A percentile compares a stretch with the other conserved stretches of the same genome.
These are phyloP conservation scores for Cheumatopsyche charites DNA, from an alignment of 1,140 invertebrate genomes.

Conservation along the genomic window DNA sequence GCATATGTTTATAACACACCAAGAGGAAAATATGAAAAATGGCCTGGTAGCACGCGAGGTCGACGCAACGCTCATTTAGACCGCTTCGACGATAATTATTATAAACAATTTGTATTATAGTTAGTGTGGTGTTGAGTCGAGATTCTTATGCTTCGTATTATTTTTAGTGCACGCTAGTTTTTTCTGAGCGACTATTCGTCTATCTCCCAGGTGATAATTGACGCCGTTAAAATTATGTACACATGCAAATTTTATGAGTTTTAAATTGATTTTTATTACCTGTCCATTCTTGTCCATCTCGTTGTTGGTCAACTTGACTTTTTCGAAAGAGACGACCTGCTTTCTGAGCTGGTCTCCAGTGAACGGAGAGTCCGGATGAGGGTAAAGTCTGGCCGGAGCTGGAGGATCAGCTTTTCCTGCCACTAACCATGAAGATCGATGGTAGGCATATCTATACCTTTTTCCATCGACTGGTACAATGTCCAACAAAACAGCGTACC, in stretches of 20 bases:
- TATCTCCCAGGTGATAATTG: neutral
- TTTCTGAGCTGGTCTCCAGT: slow-evolving; percentile 93
- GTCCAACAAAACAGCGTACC: slow-evolving; percentile 94
- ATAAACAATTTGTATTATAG: slow-evolving; percentile 23
- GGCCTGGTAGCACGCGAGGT: slow-evolving; percentile 34
- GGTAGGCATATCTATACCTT: slow-evolving; percentile 96
- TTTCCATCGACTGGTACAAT: slow-evolving; percentile 94
- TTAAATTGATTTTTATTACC: slow-evolving; percentile 62
- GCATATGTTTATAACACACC: slow-evolving; percentile 46
- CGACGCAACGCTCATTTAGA: slow-evolving; percentile 2
- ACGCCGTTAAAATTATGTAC: no score
- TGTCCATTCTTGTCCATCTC: slow-evolving; percentile 98
- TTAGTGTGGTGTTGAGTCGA: slow-evolving; percentile 2
- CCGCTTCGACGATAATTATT: slow-evolving; percentile 23
- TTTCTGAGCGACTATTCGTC: no score
- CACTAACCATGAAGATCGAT: slow-evolving; percentile 96
- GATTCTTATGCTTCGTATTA: neutral
- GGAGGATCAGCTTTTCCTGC: slow-evolving; percentile 98
- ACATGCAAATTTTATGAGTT: no score
- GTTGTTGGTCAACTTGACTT: slow-evolving; percentile 99
- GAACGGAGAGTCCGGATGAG: slow-evolving; percentile 97
- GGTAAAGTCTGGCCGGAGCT: slow-evolving; percentile 89
- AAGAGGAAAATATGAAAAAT: slow-evolving; percentile 42
- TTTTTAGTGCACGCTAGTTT: neutral
- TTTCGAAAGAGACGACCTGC: slow-evolving; percentile 98